These are phyloP conservation scores for Anneissia japonica DNA, from an alignment of 35 echinoderm and acorn worm genomes.

Conservation along the genomic window DNA sequence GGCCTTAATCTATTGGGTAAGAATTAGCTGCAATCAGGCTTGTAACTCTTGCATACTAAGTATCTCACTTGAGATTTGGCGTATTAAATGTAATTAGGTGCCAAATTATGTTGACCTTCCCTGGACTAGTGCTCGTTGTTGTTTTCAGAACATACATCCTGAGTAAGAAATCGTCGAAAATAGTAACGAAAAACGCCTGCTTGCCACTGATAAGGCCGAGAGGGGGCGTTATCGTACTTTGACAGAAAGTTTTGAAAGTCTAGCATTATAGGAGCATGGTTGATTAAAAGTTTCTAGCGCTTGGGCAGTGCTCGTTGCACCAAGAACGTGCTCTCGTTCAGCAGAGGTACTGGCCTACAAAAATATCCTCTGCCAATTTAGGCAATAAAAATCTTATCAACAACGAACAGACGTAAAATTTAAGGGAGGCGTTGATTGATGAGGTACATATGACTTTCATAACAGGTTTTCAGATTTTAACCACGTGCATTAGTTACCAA, in stretches of 20 bases:
- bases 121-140: not conserved
- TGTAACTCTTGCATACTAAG: not conserved
- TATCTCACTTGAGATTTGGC: not conserved
- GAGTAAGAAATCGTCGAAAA: not conserved
- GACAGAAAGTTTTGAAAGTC: not conserved
- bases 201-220: not conserved
- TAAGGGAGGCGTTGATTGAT: not conserved
- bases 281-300: not conserved
- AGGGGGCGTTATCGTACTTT: not conserved
- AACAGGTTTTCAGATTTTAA: not conserved
- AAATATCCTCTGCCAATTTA: not conserved
- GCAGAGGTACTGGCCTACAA: not conserved
- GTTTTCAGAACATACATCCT: not conserved
- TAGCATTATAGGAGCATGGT: not conserved
- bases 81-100: conserved; percentile 2
- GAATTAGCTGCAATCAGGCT: not conserved
- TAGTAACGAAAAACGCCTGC: not conserved
- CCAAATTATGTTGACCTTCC: conserved; percentile 1
- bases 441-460: not conserved
- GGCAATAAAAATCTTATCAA: not conserved
- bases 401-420: not conserved
- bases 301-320: not conserved
- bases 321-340: not conserved
- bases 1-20: not conserved
- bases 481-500: not conserved